Base-by-base conservation (phyloP, 1,140 invertebrate species). In the Vanessa atalanta region DNA sequence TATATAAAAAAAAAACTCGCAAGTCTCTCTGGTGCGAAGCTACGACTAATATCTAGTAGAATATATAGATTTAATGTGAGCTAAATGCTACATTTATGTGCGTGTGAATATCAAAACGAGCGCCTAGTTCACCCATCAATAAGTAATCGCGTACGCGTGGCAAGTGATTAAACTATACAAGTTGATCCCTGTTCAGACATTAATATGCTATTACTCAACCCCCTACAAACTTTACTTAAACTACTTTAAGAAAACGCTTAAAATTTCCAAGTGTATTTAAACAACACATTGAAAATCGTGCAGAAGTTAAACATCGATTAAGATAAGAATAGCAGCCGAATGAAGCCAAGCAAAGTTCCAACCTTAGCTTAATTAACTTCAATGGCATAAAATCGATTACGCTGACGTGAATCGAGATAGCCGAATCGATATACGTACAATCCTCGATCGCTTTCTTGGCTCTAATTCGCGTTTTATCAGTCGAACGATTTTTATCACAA, bases 321-420 rank as follows among this genome's bases (percentile, higher is more conserved):
- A 81, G 77, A 81, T 81, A 79, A 77, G 73, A 79, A 79, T 76
- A 79, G 73, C 60, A 71, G 63, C 47, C 57, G 57, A 65, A 37
- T 64, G 72, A 65, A 75, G 70, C 76, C 73, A 72, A 79, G 61
- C 63, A 65, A 80, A 77, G 73, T 80, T 81, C 70, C 70, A 68
- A 78, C 73, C 76, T 79, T 72, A 72, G 77, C 75, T 82, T 82
- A 83, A 85, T 85, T 82, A 83, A 81, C 77, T 83, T 79, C 76
- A 78, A 82, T 79, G 80, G 79, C 78, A 77, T 77, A 76, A 79
- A 82, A 83, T 82, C 83, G 82, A 82, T 83, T 78, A 76, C 73
- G 70, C 73, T 73, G 79, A 79, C 75, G 73, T 75, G 80, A 82
- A 76, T 83, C 83, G 70, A 83, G 80, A 81, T 84, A 79, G 75